These are phyloP conservation scores for Takifugu flavidus DNA, from an alignment of 2,113 vertebrate genomes.

Conservation along the genomic window DNA sequence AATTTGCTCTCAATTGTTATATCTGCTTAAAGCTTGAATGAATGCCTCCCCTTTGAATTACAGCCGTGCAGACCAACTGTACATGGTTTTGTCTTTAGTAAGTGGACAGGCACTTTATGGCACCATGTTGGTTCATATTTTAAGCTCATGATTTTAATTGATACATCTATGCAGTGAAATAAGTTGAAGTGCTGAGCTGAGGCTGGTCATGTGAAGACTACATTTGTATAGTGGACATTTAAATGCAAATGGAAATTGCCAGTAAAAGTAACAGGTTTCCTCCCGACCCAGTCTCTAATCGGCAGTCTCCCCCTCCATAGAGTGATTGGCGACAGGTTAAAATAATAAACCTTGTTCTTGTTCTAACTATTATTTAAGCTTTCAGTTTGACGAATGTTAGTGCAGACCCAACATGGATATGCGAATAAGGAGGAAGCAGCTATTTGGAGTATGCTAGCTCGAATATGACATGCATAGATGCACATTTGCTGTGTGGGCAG, in stretches of 20 bases:
- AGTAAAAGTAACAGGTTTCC: conserved; percentile 58
- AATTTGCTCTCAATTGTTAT: neutral
- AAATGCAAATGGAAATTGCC: conserved; percentile 64
- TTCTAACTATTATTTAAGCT: conserved; percentile 35
- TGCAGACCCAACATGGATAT: conserved; percentile 26
- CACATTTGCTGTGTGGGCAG: conserved; percentile 54
- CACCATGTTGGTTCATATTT: conserved; percentile 53
- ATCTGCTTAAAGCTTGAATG: conserved; percentile 12
- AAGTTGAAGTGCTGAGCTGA: conserved; percentile 32
- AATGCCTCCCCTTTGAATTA: conserved; percentile 30
- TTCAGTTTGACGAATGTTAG: conserved; percentile 44
- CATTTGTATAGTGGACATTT: conserved; percentile 43
- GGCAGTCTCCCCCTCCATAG: conserved; percentile 46
- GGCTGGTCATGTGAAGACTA: conserved; percentile 36
- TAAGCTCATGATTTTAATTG: conserved; percentile 62
- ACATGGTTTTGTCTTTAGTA: conserved; percentile 33
- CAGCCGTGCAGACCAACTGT: conserved; percentile 33
- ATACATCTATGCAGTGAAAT: conserved; percentile 56
- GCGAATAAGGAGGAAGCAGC: conserved; percentile 1
- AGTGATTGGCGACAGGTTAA: conserved; percentile 52
- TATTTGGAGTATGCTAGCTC: conserved; percentile 5
- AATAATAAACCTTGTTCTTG: conserved; percentile 50
- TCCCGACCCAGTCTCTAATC: conserved; percentile 58
- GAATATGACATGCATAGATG: conserved; percentile 10
- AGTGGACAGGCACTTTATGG: conserved; percentile 45